Base-by-base conservation (phyloP, 2,888 invertebrate genomes). In the Arge pagana region DNA sequence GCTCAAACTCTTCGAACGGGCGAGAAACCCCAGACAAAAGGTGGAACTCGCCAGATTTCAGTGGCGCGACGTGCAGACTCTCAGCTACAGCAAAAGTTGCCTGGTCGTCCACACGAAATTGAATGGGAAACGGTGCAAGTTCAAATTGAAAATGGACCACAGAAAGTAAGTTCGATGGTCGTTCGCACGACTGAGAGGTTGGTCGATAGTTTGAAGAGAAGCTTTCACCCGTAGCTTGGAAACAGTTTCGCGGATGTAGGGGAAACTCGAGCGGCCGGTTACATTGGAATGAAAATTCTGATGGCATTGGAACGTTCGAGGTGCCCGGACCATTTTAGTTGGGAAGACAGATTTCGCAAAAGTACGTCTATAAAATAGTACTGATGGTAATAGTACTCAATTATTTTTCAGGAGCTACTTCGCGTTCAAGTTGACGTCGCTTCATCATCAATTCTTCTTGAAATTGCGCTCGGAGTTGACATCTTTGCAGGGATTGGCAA, bases 361-460 rank as follows among this genome's bases (percentile, higher is more conserved):
- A n/a, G n/a, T n/a, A n/a, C n/a, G n/a, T n/a, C n/a, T n/a, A n/a
- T n/a, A n/a, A n/a, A n/a, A n/a, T n/a, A 40, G 21, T 7, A 16
- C 7, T 55, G 1, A 48, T 33, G 35, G 21, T 45, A 43, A 49
- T 55, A 52, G 28, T 59, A 48, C 50, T n/a, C n/a, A 65, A 57
- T 56, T 63, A 60, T 53, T 59, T 77, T 80, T 26, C 68, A 84
- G 84, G 76, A 88, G 87, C 67, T 88, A 85, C 68, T 89, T 87
- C 67, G 84, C 88, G 53, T 89, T 89, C 76, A 87, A 87, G 75
- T 74, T 89, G 54, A 88, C 88, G 7, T 89, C 89, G n/a, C 75
- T 89, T 37, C 89, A 89, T 71, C 89, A 89, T 70, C 85, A 88
- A 70, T 83, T 89, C 72, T 89, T 87, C 77, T 79, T 88, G 64